Evolutionary conservation across 2,888 invertebrate genomes (phyloP), one percentile per base, ranked within the genome.

Genomic region (Hyppa rectilinea): DNA sequence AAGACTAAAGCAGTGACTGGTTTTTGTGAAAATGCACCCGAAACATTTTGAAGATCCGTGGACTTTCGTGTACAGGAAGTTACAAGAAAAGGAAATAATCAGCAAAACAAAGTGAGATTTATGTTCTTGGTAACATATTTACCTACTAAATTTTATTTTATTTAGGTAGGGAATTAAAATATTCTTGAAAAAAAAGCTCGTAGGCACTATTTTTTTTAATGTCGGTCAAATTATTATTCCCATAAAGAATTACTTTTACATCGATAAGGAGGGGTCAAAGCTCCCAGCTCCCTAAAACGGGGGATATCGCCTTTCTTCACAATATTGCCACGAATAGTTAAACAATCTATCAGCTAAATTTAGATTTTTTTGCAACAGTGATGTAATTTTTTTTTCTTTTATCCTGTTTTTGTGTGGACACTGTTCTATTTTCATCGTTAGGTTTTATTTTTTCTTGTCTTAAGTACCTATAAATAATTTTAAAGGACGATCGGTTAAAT

Each of bases 11-110:
- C 0, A 55, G 70, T 66, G 79, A 53, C 3, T 26, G 26, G 23
- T 34, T 68, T 68, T 71, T 59, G 80, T 87, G 73, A 91, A 84
- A 85, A 93, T 91, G 93, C 88, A 90, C 63, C 83, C 79, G 64
- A 87, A 85, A 78, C 67, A 75, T 9, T 82, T 87, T 20, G 87
- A 90, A 14, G 95, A 95, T 79, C 93, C 93, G 2, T 96, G 96
- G 96, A 92, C 84, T 76, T 94, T 92, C 80, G 89, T 96, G 65
- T 95, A 89, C 68, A 93, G 89, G 78, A 94, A 92, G 77, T 87
- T 96, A 38, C 94, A 95, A 78, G 93, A 95, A 55, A 91, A 90
- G 69, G 93, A 95, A 75, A 91, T 95, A 74, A 88, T 95, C 38
- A 92, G 92, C 78, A 89, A 87, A 66, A 91, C 83, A 87, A 93